These are phyloP conservation scores for Saturnia japonica DNA, from an alignment of 2,888 invertebrate genomes.

Conservation along the genomic window DNA sequence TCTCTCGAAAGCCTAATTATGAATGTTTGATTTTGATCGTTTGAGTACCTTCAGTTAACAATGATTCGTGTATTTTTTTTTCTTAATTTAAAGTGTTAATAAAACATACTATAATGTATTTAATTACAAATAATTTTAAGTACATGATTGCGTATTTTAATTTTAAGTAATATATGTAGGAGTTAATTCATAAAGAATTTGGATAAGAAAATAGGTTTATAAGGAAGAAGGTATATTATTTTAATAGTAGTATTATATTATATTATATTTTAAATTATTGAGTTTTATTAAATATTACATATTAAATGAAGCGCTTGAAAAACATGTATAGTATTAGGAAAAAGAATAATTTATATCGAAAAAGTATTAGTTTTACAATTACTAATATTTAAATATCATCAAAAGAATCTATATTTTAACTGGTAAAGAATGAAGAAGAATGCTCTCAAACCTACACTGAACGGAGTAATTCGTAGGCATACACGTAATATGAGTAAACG, in stretches of 20 bases:
- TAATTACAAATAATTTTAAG: neutral
- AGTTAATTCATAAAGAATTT: neutral
- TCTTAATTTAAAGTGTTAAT: neutral
- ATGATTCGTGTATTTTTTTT: neutral
- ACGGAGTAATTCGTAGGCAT: conserved; percentile 53
- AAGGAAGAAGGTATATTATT: too few relatives aligned
- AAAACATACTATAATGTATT: neutral
- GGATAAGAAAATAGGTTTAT: neutral
- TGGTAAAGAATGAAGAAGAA: conserved; percentile 22
- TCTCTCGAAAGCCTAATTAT: neutral
- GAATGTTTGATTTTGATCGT: neutral
- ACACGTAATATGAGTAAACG: conserved; percentile 69
- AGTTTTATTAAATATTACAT: too few relatives aligned
- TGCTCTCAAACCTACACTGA: conserved; percentile 22
- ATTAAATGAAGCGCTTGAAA: too few relatives aligned
- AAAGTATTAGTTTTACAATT: neutral
- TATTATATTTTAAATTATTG: too few relatives aligned
- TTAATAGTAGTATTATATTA: too few relatives aligned
- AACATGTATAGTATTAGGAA: too few relatives aligned
- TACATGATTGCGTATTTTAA: neutral
- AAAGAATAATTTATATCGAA: too few relatives aligned
- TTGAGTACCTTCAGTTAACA: neutral
- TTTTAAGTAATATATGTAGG: neutral
- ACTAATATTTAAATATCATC: neutral
- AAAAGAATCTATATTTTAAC: neutral